These are phyloP conservation scores for Camponotus fellah DNA, from an alignment of 2,888 invertebrate genomes.

Conservation along the genomic window DNA sequence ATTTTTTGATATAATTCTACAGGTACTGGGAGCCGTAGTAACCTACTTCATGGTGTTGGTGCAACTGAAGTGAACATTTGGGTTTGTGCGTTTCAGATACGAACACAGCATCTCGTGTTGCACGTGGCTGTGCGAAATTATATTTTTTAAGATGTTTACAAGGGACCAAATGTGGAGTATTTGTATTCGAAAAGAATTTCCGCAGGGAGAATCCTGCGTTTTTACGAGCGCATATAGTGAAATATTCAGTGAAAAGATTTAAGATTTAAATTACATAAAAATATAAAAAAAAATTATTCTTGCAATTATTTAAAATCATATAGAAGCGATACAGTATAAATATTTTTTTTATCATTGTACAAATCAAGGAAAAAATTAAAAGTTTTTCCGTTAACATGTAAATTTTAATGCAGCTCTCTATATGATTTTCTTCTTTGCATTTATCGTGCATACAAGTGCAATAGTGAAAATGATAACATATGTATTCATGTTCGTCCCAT, in stretches of 20 bases:
- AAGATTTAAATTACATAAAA: neutral
- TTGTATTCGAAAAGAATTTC: constrained; percentile 1
- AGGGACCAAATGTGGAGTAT: neutral
- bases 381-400: constrained; percentile 6
- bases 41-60: constrained; percentile 97
- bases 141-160: constrained; percentile 40
- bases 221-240: neutral
- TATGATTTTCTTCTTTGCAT: constrained; percentile 18
- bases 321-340: neutral
- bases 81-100: neutral
- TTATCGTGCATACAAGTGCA: constrained; percentile 3
- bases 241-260: neutral
- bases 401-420: neutral
- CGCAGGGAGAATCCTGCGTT: neutral
- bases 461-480: neutral
- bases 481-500: neutral
- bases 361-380: neutral
- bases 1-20: constrained; percentile 73
- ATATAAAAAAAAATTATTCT: constrained; percentile 1
- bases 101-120: constrained; percentile 24
- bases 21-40: constrained; percentile 95
- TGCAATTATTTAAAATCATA: neutral
- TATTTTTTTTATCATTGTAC: neutral
- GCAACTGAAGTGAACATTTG: constrained; percentile 90
- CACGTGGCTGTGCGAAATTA: constrained; percentile 30